phyloP scores from a whole-genome alignment of 2,113 vertebrate species.

The Carollia perspicillata region DNA sequence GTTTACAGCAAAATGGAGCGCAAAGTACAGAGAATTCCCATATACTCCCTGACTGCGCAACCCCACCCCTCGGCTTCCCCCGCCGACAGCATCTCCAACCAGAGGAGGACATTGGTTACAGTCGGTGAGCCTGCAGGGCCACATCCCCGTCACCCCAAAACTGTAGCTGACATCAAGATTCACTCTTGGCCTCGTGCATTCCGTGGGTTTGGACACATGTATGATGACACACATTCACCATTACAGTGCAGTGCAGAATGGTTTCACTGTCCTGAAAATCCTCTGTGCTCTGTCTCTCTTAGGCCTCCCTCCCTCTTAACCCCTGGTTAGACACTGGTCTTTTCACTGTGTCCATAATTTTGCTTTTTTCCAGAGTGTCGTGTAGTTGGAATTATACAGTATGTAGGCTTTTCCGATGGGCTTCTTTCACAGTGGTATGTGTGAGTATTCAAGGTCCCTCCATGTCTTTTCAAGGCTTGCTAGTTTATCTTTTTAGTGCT shows the following conservation, averaged over 20 bases:
- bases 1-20: neutral
- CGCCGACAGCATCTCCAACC: neutral
- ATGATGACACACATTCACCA: neutral
- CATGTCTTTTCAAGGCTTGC: neutral
- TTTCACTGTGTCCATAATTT: neutral
- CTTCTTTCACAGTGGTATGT: neutral
- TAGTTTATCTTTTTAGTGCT: neutral
- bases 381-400: neutral
- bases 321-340: neutral
- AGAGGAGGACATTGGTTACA: neutral
- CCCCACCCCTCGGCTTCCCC: neutral
- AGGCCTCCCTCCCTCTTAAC: neutral
- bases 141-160: neutral
- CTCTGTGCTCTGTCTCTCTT: neutral
- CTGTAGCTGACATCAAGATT: neutral
- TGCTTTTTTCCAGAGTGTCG: neutral
- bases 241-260: neutral
- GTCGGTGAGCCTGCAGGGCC: neutral
- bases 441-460: neutral
- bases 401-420: neutral
- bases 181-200: neutral
- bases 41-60: neutral
- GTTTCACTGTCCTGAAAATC: neutral
- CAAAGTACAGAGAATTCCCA: neutral
- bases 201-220: neutral